Conservation (phyloP, 2,797 vertebrate species). For the Luscinia luscinia region DNA sequence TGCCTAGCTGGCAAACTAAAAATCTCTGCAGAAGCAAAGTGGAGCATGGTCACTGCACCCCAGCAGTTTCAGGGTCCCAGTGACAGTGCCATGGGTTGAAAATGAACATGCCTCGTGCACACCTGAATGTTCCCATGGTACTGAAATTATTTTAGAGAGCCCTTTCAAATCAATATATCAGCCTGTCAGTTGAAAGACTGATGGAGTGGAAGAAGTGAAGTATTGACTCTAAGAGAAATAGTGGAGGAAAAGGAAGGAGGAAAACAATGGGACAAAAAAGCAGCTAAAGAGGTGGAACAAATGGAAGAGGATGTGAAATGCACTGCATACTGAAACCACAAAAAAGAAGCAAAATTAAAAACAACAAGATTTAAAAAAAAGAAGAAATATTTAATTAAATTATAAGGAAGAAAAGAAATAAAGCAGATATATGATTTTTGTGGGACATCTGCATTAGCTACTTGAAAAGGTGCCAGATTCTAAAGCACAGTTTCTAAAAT, state of each 20-base stretch:
- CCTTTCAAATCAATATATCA: not conserved
- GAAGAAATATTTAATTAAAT: not conserved
- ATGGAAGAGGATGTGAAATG: not conserved
- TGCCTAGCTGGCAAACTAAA: not conserved
- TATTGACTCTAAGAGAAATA: not conserved
- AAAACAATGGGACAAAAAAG: not conserved
- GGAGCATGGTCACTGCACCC: not conserved
- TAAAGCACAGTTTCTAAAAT: not conserved
- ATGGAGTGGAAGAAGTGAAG: not conserved
- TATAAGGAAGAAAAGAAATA: not conserved
- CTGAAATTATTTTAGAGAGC: not conserved
- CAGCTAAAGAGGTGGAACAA: not conserved
- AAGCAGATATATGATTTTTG: too few relatives aligned
- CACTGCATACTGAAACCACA: not conserved
- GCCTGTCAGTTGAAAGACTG: not conserved
- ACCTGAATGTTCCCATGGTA: not conserved
- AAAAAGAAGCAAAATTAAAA: not conserved
- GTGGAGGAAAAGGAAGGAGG: not conserved
- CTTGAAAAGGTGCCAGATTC: not conserved
- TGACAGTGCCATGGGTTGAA: not conserved
- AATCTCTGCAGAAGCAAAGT: not conserved
- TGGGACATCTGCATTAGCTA: not conserved
- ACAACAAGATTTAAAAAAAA: not conserved
- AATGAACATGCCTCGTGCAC: not conserved
- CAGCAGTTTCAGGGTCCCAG: not conserved